A percentile compares a stretch with the other conserved stretches of the same genome.
phyloP scores from a whole-genome alignment of 2,888 invertebrate genomes.

The Sicus ferrugineus region DNA sequence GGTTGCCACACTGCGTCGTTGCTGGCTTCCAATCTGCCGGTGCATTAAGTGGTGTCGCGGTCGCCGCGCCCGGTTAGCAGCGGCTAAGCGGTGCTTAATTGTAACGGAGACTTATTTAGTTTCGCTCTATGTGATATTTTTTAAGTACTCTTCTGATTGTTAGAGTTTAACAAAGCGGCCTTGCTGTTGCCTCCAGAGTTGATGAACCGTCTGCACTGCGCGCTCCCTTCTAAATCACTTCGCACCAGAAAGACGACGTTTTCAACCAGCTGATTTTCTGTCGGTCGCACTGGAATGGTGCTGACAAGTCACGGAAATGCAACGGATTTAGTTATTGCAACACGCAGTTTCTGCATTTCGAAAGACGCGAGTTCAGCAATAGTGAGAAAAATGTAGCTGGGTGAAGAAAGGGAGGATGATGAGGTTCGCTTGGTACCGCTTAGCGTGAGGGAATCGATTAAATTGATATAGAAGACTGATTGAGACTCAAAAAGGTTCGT shows the following conservation, averaged over 20 bases:
- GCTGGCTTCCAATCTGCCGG: conserved; percentile 9
- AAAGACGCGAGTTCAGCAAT: too few relatives aligned
- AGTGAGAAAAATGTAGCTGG: too few relatives aligned
- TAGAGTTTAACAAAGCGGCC: not conserved
- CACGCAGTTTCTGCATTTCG: not conserved
- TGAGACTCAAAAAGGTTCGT: too few relatives aligned
- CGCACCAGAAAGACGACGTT: not conserved
- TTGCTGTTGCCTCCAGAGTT: not conserved
- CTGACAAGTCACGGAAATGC: conserved; percentile 18
- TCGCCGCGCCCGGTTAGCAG: not conserved
- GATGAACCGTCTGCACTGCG: not conserved
- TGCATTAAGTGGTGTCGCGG: conserved; percentile 10
- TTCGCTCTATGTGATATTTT: not conserved
- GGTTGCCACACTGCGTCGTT: not conserved
- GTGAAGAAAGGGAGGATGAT: too few relatives aligned
- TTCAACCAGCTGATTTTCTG: not conserved
- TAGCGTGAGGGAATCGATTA: too few relatives aligned
- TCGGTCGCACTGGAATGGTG: conserved; percentile 7
- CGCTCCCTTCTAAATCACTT: too few relatives aligned
- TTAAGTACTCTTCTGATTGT: conserved; percentile 4
- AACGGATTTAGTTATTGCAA: conserved; percentile 13
- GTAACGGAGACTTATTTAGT: conserved; percentile 11
- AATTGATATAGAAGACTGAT: too few relatives aligned
- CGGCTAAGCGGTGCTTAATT: conserved; percentile 24
- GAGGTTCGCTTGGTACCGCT: too few relatives aligned